Conservation (phyloP, 2,113 vertebrate genomes). For the Tachycineta bicolor region DNA sequence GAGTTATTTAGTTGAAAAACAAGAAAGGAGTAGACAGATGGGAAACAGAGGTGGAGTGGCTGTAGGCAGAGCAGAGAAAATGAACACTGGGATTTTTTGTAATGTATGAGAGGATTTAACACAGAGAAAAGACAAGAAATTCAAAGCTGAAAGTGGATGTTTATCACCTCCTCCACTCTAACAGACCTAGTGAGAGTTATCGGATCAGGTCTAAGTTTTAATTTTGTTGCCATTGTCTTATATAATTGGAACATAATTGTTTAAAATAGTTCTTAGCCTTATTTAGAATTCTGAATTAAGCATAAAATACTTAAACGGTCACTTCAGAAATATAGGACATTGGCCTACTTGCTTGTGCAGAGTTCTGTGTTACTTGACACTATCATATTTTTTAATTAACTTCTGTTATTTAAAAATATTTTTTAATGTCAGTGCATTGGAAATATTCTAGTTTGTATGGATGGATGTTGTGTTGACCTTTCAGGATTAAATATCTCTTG, state of each 20-base stretch:
- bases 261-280: slow-evolving; percentile 7
- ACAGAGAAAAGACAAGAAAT: slow-evolving; percentile 12
- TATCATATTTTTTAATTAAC: neutral
- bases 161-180: slow-evolving; percentile 53
- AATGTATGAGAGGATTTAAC: neutral
- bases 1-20: neutral
- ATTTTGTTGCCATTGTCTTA: slow-evolving; percentile 50
- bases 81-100: neutral
- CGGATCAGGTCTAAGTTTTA: slow-evolving; percentile 32
- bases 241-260: slow-evolving; percentile 19
- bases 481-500: neutral
- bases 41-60: slow-evolving; percentile 4
- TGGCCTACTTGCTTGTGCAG: neutral
- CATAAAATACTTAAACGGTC: neutral
- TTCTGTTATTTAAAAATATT: neutral
- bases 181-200: slow-evolving; percentile 44
- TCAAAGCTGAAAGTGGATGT: slow-evolving; percentile 19
- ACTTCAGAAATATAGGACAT: neutral
- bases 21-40: slow-evolving; percentile 31
- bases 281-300: slow-evolving; percentile 23
- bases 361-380: neutral
- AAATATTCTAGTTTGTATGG: neutral
- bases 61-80: slow-evolving; percentile 47
- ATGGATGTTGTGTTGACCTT: neutral
- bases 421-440: neutral